phyloP scores from a whole-genome alignment of 2,888 invertebrate genomes.

The Melolontha melolontha region DNA sequence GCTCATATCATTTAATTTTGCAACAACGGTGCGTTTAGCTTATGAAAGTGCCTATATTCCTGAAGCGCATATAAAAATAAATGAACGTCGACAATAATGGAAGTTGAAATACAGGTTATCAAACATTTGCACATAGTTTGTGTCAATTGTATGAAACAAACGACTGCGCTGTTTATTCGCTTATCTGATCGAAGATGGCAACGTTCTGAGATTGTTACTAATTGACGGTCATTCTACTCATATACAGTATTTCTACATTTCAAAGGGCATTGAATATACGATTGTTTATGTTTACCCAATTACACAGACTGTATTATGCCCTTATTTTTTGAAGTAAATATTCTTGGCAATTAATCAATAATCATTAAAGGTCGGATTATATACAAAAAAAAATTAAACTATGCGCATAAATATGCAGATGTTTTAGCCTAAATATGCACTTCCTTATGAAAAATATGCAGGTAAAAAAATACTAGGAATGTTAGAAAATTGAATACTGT shows the following conservation, averaged over 20 bases:
- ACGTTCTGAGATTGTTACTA: conserved; percentile 52
- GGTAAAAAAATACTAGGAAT: too few relatives aligned
- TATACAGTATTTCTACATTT: conserved; percentile 16
- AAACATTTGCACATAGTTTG: conserved; percentile 64
- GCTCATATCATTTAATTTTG: conserved; percentile 53
- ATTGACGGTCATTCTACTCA: conserved; percentile 48
- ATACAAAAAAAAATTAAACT: too few relatives aligned
- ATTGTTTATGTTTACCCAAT: conserved; percentile 8
- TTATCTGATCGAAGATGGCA: conserved; percentile 61
- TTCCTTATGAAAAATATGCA: too few relatives aligned
- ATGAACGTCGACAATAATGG: conserved; percentile 59
- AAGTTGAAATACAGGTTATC: conserved; percentile 63
- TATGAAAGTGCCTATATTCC: conserved; percentile 51
- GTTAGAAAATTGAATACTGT: too few relatives aligned
- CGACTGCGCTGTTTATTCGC: conserved; percentile 54
- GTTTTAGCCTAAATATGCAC: too few relatives aligned
- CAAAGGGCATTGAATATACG: not conserved
- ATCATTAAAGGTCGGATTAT: too few relatives aligned
- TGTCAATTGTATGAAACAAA: conserved; percentile 63
- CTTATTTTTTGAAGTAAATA: not conserved
- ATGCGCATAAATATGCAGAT: too few relatives aligned
- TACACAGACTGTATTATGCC: not conserved
- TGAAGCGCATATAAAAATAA: conserved; percentile 52
- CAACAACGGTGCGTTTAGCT: conserved; percentile 48
- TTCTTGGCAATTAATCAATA: too few relatives aligned